Base-by-base conservation (phyloP, 2,888 invertebrate genomes). In the Drosophila leonis region DNA sequence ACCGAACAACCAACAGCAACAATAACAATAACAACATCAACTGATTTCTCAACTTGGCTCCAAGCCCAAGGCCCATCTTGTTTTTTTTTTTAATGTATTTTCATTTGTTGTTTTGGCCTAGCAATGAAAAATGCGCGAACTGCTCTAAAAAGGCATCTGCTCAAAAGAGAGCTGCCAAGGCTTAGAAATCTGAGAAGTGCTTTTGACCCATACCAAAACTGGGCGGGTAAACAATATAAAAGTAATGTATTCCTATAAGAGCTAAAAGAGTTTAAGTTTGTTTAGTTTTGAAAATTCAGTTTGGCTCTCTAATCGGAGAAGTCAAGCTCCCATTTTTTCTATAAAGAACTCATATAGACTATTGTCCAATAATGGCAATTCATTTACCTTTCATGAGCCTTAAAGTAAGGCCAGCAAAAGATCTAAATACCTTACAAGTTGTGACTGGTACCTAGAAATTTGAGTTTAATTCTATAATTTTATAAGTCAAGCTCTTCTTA, bases 31-130 rank as follows among this genome's bases (percentile, higher is more conserved):
- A 86, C 79, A 86, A 71, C 78, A 75, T 82, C 82, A 88, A 88
- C 83, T 82, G 87, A 86, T 86, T 88, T 86, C 80, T 80, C 71
- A 72, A 83, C 72, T 81, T 82, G 77, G 86, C 86, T 80, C 62
- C 48, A 44, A 72, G 75, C 59, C 46, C 65, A 35, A 56, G n/a
- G 15, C 29, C 35, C 24, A 27, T 7, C 27, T 37, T 31, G n/a
- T 18, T 39, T 29, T 24, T 18, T 54, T n/a, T 42, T 56, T 31
- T 15, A 37, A 48, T 41, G 46, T 20, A 52, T 46, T 75, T 65
- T 60, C 49, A 75, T 75, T 75, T 75, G 46, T 69, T 61, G 41
- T 72, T 79, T 33, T 66, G 61, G 56, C 41, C 42, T 39, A 71
- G 68, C 79, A 68, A 74, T 78, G 68, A 80, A 80, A 82, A 84